These are phyloP conservation scores for Drosophila orena DNA, from an alignment of 1,140 invertebrate species.

Conservation along the genomic window DNA sequence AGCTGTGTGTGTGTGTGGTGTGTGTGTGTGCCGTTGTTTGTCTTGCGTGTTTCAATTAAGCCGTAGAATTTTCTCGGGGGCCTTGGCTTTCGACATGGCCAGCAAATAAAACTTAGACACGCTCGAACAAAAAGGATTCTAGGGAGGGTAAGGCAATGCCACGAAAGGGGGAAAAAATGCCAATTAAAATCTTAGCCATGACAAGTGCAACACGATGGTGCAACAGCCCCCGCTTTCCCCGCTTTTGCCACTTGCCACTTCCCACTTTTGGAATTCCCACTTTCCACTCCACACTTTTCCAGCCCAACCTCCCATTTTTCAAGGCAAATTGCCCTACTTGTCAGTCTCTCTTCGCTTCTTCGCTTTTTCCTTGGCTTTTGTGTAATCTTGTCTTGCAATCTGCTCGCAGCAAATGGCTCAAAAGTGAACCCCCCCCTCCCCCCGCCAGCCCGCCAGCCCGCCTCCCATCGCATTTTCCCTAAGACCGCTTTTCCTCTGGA, in stretches of 20 bases:
- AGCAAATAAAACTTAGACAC: constrained; percentile 82
- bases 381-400: constrained; percentile 72
- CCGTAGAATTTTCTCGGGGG: constrained; percentile 7
- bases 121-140: constrained; percentile 24
- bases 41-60: constrained; percentile 70
- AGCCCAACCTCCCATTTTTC: constrained; percentile 17
- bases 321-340: constrained; percentile 79
- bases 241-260: no score
- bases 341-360: constrained; percentile 44
- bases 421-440: no score
- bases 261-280: not conserved
- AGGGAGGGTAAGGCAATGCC: constrained; percentile 3
- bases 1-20: not conserved
- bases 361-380: constrained; percentile 54
- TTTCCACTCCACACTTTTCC: not conserved
- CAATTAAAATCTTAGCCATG: constrained; percentile 79
- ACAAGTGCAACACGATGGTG: constrained; percentile 67
- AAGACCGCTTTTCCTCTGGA: constrained; percentile 44
- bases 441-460: constrained; percentile 19
- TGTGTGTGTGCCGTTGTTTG: constrained; percentile 21
- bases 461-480: not conserved
- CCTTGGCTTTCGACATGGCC: constrained; percentile 66
- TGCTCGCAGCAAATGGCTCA: constrained; percentile 72
- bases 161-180: constrained; percentile 62
- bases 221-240: not conserved